Conservation (phyloP, 2,888 invertebrate species). For the Steromphala cineraria region DNA sequence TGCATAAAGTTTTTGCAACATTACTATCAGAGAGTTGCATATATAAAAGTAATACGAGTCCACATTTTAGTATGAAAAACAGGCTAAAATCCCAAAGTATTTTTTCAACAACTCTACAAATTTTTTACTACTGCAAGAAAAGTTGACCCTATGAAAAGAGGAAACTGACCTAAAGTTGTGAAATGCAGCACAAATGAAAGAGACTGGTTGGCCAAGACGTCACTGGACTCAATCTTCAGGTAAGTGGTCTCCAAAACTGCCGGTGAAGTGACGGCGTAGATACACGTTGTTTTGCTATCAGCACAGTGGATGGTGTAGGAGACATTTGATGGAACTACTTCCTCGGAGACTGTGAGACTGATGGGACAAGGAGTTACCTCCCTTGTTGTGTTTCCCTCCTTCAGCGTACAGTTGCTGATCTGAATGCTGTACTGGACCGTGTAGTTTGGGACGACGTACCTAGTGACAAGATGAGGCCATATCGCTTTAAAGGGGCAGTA, state of each 20-base stretch:
- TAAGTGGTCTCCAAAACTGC: slow-evolving; percentile 2
- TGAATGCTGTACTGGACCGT: slow-evolving; percentile 23
- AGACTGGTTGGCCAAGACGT: neutral
- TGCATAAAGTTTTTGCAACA: no score
- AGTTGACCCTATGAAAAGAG: neutral
- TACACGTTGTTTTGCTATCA: slow-evolving; percentile 19
- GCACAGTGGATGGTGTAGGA: slow-evolving; percentile 33
- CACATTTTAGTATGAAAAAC: no score
- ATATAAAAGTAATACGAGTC: no score
- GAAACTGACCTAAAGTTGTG: slow-evolving; percentile 10
- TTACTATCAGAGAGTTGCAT: no score
- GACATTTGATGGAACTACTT: slow-evolving; percentile 29
- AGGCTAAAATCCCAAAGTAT: no score
- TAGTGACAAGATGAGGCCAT: neutral
- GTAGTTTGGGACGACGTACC: slow-evolving; percentile 25
- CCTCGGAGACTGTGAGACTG: slow-evolving; percentile 31
- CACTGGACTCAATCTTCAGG: slow-evolving; percentile 10
- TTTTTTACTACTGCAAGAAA: no score
- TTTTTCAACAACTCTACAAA: no score
- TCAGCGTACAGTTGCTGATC: slow-evolving; percentile 34
- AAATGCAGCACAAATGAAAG: slow-evolving; percentile 13
- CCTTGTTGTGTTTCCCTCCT: slow-evolving; percentile 19
- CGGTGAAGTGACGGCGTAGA: slow-evolving; percentile 25
- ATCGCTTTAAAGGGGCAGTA: no score
- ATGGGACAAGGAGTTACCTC: slow-evolving; percentile 42